Base-by-base conservation (phyloP, 2,797 vertebrate species). In the Dendrocincla fuliginosa region DNA sequence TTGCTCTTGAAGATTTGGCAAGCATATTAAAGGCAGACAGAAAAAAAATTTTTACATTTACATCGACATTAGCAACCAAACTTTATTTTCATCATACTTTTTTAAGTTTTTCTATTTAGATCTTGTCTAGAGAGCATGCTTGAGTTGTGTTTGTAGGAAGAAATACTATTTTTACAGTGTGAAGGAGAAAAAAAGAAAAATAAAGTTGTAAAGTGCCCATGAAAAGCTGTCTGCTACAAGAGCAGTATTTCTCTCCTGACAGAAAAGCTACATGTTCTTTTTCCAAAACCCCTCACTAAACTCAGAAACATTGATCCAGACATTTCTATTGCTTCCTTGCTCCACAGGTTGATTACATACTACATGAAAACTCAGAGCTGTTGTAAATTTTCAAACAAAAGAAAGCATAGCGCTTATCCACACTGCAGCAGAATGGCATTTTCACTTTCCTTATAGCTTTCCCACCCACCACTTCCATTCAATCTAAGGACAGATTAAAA, bases 241-340 rank as follows among this genome's bases (percentile, higher is more conserved):
- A 47, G 82, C 50, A 86, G 50, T 96, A 96, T 96, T 96, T 96
- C 95, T 96, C 50, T 92, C 41, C 44, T 94, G 92, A 91, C 93
- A 93, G 87, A 84, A 89, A 89, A 92, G 60, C 76, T 95, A 87
- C 65, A 24, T 63, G 73, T 46, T 88, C 89, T 78, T 85, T 92
- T 92, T 94, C 84, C 92, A 95, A 91, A 96, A 73, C 42, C 92
- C 69, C 50, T 96, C 69, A 84, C 89, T 96, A 94, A 95, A 96
- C 92, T 96, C 90, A 85, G 76, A 89, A 86, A 92, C 95, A 96
- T 96, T 89, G 93, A 97, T 95, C 93, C 87, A 94, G 95, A 89
- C 90, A 92, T 93, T 95, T 96, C 95, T 96, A 89, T 93, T 92
- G 92, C 93, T 92, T 96, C 75, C 89, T 92, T 92, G 87, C 76